Evolutionary conservation across 2,797 vertebrate genomes (phyloP).

Genomic region (Pipistrellus pygmaeus): DNA sequence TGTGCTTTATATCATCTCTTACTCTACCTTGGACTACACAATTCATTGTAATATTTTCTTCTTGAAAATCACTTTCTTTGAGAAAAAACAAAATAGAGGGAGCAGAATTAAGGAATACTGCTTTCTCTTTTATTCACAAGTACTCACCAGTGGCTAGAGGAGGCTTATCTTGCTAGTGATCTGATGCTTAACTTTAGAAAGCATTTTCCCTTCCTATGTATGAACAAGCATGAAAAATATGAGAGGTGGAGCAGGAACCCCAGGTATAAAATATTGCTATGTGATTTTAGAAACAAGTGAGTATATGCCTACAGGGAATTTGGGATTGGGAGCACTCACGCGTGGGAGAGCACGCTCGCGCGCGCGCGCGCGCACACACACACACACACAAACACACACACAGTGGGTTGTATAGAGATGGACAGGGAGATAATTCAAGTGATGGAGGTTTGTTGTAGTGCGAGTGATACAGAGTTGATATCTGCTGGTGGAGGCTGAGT

Average conservation of each 20-base stretch:
- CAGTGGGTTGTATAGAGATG: background rate
- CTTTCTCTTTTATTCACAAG: background rate
- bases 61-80: background rate
- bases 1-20: background rate
- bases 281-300: background rate
- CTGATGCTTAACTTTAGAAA: background rate
- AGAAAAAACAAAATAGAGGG: background rate
- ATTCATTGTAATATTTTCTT: background rate
- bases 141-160: background rate
- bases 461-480: accelerated
- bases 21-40: background rate
- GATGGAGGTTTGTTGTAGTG: background rate
- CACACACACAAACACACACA: background rate
- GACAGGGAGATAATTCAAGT: background rate
- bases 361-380: too few species aligned
- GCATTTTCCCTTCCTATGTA: background rate
- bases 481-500: background rate
- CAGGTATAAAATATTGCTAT: background rate
- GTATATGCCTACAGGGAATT: background rate
- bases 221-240: background rate
- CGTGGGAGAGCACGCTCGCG: too few species aligned
- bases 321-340: background rate
- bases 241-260: too few species aligned
- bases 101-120: background rate
- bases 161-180: background rate